Evolutionary conservation across 2,888 invertebrate genomes (phyloP).

Genomic region (Tiphia femorata): DNA sequence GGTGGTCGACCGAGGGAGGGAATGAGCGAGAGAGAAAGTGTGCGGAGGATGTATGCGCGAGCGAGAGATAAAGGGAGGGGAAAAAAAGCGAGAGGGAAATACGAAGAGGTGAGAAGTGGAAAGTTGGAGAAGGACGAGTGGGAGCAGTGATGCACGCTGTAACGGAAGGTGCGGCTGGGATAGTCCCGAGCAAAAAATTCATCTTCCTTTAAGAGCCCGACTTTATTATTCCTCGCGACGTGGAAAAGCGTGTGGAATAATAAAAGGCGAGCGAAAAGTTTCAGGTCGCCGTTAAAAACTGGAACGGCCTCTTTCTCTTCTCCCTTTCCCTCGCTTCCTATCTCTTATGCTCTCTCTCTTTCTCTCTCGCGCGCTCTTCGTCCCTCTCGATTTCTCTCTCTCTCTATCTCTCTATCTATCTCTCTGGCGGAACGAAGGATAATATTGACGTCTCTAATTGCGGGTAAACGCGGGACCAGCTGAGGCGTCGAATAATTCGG

Average conservation of each 20-base stretch:
- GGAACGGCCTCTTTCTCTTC: constrained; percentile 1
- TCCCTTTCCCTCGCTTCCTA: not conserved
- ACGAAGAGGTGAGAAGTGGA: no score
- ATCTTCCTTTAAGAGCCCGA: not conserved
- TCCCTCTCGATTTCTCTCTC: not conserved
- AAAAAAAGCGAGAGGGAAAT: not conserved
- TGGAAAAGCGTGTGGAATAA: constrained; percentile 11
- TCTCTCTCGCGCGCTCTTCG: not conserved
- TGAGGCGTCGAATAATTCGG: no score
- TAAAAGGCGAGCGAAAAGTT: constrained; percentile 8
- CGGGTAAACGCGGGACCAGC: no score
- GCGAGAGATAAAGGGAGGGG: not conserved
- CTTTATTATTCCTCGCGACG: constrained; percentile 11
- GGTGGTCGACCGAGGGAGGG: no score
- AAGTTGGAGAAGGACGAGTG: no score
- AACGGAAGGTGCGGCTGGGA: constrained; percentile 3
- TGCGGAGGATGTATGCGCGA: no score
- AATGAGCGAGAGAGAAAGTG: no score
- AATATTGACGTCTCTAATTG: constrained; percentile 46
- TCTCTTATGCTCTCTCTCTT: not conserved
- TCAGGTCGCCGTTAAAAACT: constrained; percentile 40
- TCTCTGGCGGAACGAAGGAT: constrained; percentile 13
- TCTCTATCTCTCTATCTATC: constrained; percentile 14
- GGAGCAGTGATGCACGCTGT: not conserved
- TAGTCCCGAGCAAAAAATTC: constrained; percentile 16